Evolutionary conservation across 2,113 vertebrate genomes (phyloP), one percentile per base, ranked within the genome.

Genomic region (Marcusenius ussheri): DNA sequence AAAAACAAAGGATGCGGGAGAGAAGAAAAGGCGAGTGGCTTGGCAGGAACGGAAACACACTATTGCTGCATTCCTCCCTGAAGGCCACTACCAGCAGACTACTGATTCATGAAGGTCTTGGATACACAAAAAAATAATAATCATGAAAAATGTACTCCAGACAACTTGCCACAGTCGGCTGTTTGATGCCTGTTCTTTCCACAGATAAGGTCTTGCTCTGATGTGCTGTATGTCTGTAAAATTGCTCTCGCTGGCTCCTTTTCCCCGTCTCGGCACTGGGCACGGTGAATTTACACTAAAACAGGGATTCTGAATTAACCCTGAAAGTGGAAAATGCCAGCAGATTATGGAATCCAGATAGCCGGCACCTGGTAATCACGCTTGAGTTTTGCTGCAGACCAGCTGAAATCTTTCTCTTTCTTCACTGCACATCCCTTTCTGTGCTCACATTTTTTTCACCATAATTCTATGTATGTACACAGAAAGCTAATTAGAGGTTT

Each of bases 101-200:
- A 91, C 91, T 89, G 91, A 91, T 91, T 93, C 91, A 91, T 92
- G 88, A 91, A 91, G 92, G 89, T 91, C 89, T 90, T 88, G 74
- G 84, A 88, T 88, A 88, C 70, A 91, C 91, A 91, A 90, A 88
- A 53, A 90, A 91, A 92, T 90, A 90, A 92, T 88, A 92, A 91
- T 92, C 91, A 92, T 92, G 91, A 92, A 91, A 91, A 93, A 92
- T 92, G 92, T 80, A 88, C 91, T 90, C 91, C 85, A 90, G 66
- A 91, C 91, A 88, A 86, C 91, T 91, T 90, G 90, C 85, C 87
- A 89, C 90, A 90, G 90, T 90, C 88, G 90, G 90, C 91, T 91
- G 90, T 91, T 91, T 91, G 87, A 93, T 87, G 90, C 90, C 89
- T 92, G 89, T 92, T 92, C 92, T 90, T 91, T 89, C 90, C 91